Evolutionary conservation across 2,113 vertebrate species (phyloP).

Genomic region (Clarias magur): DNA sequence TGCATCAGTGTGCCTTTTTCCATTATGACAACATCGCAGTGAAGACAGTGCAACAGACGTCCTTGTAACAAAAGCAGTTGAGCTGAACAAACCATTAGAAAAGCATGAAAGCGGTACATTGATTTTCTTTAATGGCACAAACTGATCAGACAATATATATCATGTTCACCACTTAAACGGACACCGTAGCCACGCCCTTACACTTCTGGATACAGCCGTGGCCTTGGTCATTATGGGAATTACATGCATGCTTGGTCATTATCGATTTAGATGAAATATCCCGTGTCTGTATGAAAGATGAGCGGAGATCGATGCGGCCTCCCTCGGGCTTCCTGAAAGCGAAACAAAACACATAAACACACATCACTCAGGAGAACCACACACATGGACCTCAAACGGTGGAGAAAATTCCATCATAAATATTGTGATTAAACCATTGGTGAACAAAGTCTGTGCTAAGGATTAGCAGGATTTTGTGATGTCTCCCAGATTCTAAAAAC

Average conservation of each 20-base stretch:
- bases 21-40: neutral
- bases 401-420: neutral
- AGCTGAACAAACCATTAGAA: neutral
- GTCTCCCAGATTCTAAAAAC: neutral
- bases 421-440: neutral
- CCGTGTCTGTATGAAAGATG: conserved; percentile 47
- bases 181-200: neutral
- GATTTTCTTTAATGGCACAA: neutral
- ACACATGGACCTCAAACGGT: neutral
- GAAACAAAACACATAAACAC: conserved; percentile 24
- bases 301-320: conserved; percentile 41
- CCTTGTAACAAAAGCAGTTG: neutral
- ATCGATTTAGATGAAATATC: conserved; percentile 40
- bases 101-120: neutral
- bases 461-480: neutral
- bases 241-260: conserved; percentile 18
- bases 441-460: neutral
- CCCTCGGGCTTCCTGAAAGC: conserved; percentile 31
- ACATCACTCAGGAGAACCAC: neutral
- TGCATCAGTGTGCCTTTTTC: neutral
- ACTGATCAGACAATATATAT: neutral
- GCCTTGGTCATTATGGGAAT: conserved; percentile 39
- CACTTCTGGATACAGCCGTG: neutral
- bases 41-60: neutral
- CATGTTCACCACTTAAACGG: neutral